These are phyloP conservation scores for Aplocera efformata DNA, from an alignment of 2,888 invertebrate species.

Conservation along the genomic window DNA sequence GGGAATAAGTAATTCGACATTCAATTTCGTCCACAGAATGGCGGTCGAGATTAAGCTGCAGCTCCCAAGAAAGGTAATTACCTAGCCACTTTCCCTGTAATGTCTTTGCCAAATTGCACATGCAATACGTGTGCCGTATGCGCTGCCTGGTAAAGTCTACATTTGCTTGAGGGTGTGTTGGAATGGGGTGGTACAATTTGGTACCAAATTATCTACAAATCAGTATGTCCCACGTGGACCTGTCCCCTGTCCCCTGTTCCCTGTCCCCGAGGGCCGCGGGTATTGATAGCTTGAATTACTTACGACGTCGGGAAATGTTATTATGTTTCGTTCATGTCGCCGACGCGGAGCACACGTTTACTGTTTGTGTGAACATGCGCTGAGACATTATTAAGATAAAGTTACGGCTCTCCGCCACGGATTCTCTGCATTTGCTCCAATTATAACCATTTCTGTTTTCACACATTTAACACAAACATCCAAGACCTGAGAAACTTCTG, in stretches of 20 bases:
- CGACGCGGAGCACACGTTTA: not conserved
- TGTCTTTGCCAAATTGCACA: constrained; percentile 9
- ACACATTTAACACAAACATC: no score
- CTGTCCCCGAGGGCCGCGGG: constrained; percentile 27
- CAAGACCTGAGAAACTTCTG: no score
- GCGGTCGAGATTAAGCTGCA: constrained; percentile 18
- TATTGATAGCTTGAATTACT: constrained; percentile 41
- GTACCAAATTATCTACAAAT: constrained; percentile 46
- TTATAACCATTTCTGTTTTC: no score
- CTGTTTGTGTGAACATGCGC: no score
- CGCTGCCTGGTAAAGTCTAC: constrained; percentile 1
- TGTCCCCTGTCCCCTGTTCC: no score
- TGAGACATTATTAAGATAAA: no score
- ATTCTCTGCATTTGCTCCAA: no score
- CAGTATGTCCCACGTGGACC: constrained; percentile 32
- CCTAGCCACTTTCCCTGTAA: constrained; percentile 22
- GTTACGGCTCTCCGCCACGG: no score
- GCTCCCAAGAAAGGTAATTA: constrained; percentile 25
- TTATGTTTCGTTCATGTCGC: constrained; percentile 30
- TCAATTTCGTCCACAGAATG: constrained; percentile 15
- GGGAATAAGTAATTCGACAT: constrained; percentile 13
- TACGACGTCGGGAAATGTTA: constrained; percentile 28
- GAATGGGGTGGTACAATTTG: constrained; percentile 16
- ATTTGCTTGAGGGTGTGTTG: constrained; percentile 1
- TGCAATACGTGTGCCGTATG: constrained; percentile 1